Evolutionary conservation across 2,113 vertebrate species (phyloP), one percentile per base, ranked within the genome.

Genomic region (Perca fluviatilis): DNA sequence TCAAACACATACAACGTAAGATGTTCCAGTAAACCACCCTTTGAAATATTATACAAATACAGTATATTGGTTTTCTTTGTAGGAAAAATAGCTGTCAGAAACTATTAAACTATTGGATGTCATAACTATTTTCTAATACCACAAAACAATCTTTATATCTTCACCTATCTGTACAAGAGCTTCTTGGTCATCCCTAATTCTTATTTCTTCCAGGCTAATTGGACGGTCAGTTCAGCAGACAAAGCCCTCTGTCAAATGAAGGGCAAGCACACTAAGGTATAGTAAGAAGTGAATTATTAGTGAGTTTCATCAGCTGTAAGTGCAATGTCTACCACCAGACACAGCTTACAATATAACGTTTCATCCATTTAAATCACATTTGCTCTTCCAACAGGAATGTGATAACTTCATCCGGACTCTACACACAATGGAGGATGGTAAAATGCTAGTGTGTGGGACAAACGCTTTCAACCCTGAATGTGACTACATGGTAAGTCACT

Each of bases 391-490:
- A 76, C 49, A 80, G 86, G 62, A 79, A 16, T 85, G 83, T 33
- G 56, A 80, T 40, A 83, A 88, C 76, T 79, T 83, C 47, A 77
- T 88, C 33, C 61, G 30, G 14, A 30, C 27, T 6, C 71, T 88
- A 47, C 75, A 85, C 74, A 85, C 71, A 5, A 36, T 10, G 43
- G 56, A 30, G 18, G 65, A 88, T 3, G 75, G 82, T 5, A 76
- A 30, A 62, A 82, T 82, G 43, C 61, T 83, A 0, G 67, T 65
- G 18, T 88, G 86, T 25, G 71, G 83, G 14, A 85, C 76, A 2
- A 82, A 83, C 0, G 62, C 79, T n/a, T 85, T 88, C 57, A 82
- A 68, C 19, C 75, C 86, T n/a, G 4, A 46, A 16, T 85, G 82
- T 62, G 79, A 74, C 60, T 18, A 51, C 50, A 50, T 85, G 74